A percentile compares a stretch with the other conserved stretches of the same genome.
Evolutionary conservation across 1,140 invertebrate genomes (phyloP).

Genomic region (Orchestia grillus): DNA sequence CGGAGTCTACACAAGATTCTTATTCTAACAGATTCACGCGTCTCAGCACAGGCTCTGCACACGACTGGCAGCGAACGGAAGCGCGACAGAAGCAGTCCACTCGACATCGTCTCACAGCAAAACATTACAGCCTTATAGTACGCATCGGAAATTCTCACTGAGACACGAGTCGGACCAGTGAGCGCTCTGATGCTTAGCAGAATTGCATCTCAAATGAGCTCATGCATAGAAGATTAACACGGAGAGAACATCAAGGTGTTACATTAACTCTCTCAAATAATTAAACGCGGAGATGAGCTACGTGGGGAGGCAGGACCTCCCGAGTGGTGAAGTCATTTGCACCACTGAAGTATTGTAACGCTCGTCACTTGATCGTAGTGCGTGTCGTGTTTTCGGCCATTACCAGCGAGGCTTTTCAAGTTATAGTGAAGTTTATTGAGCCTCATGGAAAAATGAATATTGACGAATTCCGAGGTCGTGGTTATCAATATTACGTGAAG

Average conservation of each 20-base stretch:
- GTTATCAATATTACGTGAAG: background rate
- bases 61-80: background rate
- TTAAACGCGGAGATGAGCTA: background rate
- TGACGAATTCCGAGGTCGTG: background rate
- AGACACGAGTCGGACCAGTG: background rate
- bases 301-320: background rate
- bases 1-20: too few relatives aligned
- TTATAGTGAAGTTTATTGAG: background rate
- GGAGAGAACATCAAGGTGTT: background rate
- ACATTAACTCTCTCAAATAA: background rate
- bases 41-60: background rate
- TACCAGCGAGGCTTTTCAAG: background rate
- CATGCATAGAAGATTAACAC: background rate
- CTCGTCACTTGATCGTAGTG: too few relatives aligned
- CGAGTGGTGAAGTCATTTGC: background rate
- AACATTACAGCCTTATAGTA: background rate
- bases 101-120: background rate
- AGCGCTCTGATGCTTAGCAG: background rate
- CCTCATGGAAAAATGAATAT: background rate
- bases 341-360: background rate
- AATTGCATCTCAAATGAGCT: constrained; percentile 1
- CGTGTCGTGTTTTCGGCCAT: background rate
- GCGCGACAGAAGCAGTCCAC: background rate
- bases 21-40: background rate
- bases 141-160: background rate